A percentile compares a stretch with the other conserved stretches of the same genome.
Conservation (phyloP, 2,888 invertebrate genomes). For the Bruchidius siliquastri region DNA sequence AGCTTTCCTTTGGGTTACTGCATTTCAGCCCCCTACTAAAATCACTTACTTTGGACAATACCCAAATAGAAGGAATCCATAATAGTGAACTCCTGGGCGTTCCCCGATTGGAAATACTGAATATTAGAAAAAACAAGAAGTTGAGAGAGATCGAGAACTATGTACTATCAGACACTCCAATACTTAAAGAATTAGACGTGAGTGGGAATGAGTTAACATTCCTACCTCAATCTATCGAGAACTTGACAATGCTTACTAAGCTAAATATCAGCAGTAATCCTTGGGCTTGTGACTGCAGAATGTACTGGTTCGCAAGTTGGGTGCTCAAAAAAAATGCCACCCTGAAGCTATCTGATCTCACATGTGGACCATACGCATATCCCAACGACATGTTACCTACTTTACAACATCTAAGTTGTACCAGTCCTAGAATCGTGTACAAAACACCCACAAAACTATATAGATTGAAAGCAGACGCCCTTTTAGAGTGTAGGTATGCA, state of each 20-base stretch:
- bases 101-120: constrained; percentile 53
- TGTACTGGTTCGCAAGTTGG: constrained; percentile 39
- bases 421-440: constrained; percentile 57
- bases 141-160: constrained; percentile 60
- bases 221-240: constrained; percentile 65
- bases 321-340: constrained; percentile 47
- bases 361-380: constrained; percentile 60
- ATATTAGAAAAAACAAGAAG: constrained; percentile 58
- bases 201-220: constrained; percentile 66
- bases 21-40: constrained; percentile 59
- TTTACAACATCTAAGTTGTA: constrained; percentile 69
- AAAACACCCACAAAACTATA: constrained; percentile 62
- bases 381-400: constrained; percentile 66
- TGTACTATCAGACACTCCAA: constrained; percentile 58
- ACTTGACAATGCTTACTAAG: constrained; percentile 58
- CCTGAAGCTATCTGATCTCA: constrained; percentile 53
- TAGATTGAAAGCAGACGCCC: constrained; percentile 60
- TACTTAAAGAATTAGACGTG: constrained; percentile 61
- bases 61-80: constrained; percentile 60
- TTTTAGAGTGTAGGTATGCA: constrained; percentile 66
- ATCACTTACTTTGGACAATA: constrained; percentile 61
- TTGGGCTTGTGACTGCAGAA: constrained; percentile 83
- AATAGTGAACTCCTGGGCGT: constrained; percentile 65
- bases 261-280: constrained; percentile 70
- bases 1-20: constrained; percentile 59